Percentiles rank a stretch among this genome's conserved stretches.
These are phyloP conservation scores for Heliconius melpomene DNA, from an alignment of 1,140 invertebrate genomes.

Conservation along the genomic window DNA sequence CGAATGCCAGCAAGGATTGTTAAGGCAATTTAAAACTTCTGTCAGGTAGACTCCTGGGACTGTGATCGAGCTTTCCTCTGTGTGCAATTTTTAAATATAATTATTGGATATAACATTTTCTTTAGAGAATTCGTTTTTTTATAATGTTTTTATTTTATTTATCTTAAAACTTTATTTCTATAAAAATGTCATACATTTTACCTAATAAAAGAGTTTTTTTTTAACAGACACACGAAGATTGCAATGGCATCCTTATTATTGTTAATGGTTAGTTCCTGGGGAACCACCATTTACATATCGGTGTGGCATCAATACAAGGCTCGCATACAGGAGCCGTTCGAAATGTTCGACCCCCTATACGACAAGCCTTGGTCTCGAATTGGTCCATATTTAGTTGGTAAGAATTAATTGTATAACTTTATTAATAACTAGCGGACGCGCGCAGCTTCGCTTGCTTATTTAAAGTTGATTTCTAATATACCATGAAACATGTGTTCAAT, in stretches of 20 bases:
- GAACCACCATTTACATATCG: conserved; percentile 88
- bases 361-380: conserved; percentile 92
- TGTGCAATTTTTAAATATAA: neutral
- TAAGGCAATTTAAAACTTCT: conserved; percentile 14
- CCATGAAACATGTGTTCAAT: too few relatives aligned
- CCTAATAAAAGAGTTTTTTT: neutral
- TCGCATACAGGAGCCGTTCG: conserved; percentile 90
- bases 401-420: conserved; percentile 15
- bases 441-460: too few relatives aligned
- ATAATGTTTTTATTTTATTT: neutral
- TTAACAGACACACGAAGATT: conserved; percentile 81
- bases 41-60: neutral
- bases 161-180: neutral
- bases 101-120: neutral
- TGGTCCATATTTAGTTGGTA: conserved; percentile 89
- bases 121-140: neutral
- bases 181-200: neutral
- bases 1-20: conserved; percentile 8
- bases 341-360: conserved; percentile 91
- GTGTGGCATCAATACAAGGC: conserved; percentile 88
- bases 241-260: conserved; percentile 80
- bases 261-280: conserved; percentile 87
- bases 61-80: neutral
- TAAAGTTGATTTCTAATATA: too few relatives aligned
- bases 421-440: too few relatives aligned